phyloP scores from a whole-genome alignment of 2,113 vertebrate genomes.

The Bufo gargarizans region DNA sequence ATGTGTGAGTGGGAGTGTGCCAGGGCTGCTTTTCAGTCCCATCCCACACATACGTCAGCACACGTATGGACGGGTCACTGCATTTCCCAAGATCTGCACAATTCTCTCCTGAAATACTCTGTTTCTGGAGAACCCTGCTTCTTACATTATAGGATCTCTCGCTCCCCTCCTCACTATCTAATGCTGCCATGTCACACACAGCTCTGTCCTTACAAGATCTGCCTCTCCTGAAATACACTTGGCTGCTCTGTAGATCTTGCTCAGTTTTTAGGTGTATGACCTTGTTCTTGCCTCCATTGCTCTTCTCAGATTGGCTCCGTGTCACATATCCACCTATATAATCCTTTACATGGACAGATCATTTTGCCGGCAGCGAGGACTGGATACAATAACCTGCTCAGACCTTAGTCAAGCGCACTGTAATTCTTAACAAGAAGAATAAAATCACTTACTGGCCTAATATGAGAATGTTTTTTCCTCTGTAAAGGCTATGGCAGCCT shows the following conservation, averaged over 20 bases:
- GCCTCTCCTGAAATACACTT: not conserved
- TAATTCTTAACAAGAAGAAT: not conserved
- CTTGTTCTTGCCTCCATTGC: not conserved
- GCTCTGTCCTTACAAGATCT: too few species aligned
- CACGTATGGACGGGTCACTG: too few species aligned
- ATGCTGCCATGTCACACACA: too few species aligned
- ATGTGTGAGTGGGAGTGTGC: too few species aligned
- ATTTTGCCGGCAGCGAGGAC: not conserved
- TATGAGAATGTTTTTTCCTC: not conserved
- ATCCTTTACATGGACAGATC: not conserved
- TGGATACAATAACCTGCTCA: not conserved
- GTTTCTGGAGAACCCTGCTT: not conserved
- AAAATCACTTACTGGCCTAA: not conserved
- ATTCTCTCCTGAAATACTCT: not conserved
- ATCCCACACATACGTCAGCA: too few species aligned
- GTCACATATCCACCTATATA: not conserved
- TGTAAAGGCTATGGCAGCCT: not conserved
- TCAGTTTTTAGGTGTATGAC: not conserved
- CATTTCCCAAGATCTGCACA: not conserved
- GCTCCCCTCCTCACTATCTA: too few species aligned
- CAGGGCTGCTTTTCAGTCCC: too few species aligned
- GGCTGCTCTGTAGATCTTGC: not conserved
- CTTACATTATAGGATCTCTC: not conserved
- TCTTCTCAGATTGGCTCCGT: not conserved
- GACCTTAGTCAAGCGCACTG: not conserved